Conservation (phyloP, 2,113 vertebrate species). For the Pionites leucogaster region DNA sequence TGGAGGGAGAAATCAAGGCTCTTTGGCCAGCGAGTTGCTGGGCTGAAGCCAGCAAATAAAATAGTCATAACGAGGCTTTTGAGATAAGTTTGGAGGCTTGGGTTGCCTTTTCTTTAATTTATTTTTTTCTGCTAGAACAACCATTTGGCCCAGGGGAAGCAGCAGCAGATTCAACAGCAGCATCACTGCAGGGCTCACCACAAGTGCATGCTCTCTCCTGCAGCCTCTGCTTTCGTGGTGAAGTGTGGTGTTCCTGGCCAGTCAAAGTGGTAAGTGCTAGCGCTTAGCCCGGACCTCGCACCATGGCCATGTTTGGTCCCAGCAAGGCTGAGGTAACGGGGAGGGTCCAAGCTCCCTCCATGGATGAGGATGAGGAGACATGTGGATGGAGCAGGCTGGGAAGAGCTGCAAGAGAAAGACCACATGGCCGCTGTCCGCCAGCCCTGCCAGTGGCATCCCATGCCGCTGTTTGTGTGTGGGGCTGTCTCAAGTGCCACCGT, state of each 20-base stretch:
- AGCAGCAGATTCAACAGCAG: background rate
- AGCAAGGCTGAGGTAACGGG: background rate
- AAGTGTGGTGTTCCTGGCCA: background rate
- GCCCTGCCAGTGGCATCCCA: background rate
- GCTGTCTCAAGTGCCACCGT: background rate
- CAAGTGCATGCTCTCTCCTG: background rate
- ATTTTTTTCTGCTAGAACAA: background rate
- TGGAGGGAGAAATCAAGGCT: conserved; percentile 36
- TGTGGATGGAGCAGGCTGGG: background rate
- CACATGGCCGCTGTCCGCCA: background rate
- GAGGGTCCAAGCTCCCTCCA: accelerated
- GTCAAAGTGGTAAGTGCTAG: background rate
- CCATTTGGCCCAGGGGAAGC: background rate
- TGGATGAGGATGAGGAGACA: background rate
- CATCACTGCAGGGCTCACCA: accelerated
- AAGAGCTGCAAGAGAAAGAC: background rate
- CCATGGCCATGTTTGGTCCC: accelerated
- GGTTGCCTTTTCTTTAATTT: background rate
- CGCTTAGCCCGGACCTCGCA: background rate
- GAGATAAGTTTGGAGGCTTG: conserved; percentile 13
- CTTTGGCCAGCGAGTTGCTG: conserved; percentile 16
- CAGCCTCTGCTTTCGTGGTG: background rate
- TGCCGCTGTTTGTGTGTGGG: accelerated
- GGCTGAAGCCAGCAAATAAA: conserved; percentile 52
- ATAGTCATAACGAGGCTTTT: conserved; percentile 50